Percentiles rank a stretch among this genome's conserved stretches.
Evolutionary conservation across 2,888 invertebrate species (phyloP).

Genomic region (Dendrolimus houi): DNA sequence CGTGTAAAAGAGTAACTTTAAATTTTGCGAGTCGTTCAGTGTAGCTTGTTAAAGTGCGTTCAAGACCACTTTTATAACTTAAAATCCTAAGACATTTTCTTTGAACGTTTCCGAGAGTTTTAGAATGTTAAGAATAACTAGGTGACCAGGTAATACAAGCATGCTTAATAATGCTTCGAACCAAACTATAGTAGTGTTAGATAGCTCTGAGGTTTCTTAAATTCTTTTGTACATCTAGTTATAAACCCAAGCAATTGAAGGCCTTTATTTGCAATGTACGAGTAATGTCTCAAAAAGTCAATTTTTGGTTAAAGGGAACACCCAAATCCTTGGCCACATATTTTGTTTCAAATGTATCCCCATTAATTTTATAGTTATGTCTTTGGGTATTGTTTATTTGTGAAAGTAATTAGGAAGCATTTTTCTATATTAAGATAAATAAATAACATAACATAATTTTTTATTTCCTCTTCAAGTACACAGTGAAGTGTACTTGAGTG

Average conservation of each 20-base stretch:
- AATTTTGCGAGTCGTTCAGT: not conserved
- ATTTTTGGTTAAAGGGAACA: not conserved
- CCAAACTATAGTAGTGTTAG: not conserved
- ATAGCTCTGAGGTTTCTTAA: not conserved
- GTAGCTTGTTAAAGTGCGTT: not conserved
- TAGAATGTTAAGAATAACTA: not conserved
- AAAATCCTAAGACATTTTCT: not conserved
- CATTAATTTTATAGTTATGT: not conserved
- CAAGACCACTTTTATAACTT: not conserved
- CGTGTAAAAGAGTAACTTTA: not conserved
- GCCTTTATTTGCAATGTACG: not conserved
- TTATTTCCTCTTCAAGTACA: too few relatives aligned
- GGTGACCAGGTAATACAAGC: not conserved
- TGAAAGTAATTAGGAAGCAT: conserved; percentile 4
- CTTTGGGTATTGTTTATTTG: conserved; percentile 3
- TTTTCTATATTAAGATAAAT: conserved; percentile 3
- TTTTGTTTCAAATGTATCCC: not conserved
- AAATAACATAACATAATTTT: too few relatives aligned
- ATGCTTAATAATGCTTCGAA: not conserved
- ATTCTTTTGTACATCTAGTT: not conserved
- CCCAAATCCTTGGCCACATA: conserved; percentile 1
- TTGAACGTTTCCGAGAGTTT: not conserved
- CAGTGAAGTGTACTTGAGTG: too few relatives aligned
- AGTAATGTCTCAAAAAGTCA: not conserved
- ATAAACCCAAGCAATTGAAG: not conserved